These are phyloP conservation scores for Protosalanx chinensis DNA, from an alignment of 2,797 vertebrate species.

Conservation along the genomic window DNA sequence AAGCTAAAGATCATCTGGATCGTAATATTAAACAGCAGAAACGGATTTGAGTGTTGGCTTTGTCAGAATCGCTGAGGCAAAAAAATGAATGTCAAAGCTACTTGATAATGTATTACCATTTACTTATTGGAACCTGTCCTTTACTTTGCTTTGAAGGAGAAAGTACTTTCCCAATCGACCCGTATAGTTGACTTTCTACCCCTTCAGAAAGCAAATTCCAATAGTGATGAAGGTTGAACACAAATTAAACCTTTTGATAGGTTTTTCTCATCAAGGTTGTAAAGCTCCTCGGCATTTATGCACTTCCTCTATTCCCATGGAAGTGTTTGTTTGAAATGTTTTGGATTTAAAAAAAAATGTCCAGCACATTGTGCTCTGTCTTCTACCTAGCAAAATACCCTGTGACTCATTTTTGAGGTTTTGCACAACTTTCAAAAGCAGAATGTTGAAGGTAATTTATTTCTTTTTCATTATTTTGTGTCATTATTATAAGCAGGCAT, in stretches of 20 bases:
- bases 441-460: neutral
- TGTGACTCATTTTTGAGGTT: neutral
- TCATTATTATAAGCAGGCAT: conserved; percentile 20
- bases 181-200: conserved; percentile 16
- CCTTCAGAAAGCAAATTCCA: conserved; percentile 25
- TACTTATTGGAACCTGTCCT: conserved; percentile 40
- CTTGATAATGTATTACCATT: conserved; percentile 51
- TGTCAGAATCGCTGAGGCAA: conserved; percentile 39
- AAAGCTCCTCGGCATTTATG: conserved; percentile 13
- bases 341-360: neutral
- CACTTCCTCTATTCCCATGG: conserved; percentile 4
- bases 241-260: conserved; percentile 31
- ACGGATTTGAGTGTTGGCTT: conserved; percentile 45
- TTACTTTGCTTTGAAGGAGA: conserved; percentile 24
- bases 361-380: neutral
- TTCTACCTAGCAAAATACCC: neutral
- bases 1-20: conserved; percentile 21
- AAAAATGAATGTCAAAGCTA: conserved; percentile 70
- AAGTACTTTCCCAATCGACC: conserved; percentile 7
- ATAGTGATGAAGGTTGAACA: conserved; percentile 18
- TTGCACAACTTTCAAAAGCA: neutral
- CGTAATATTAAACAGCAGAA: conserved; percentile 23
- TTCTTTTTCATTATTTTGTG: neutral
- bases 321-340: conserved; percentile 13
- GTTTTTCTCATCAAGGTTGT: conserved; percentile 31